A percentile compares a stretch with the other conserved stretches of the same genome.
Conservation (phyloP, 2,888 invertebrate genomes). For the Balanococcus diminutus region DNA sequence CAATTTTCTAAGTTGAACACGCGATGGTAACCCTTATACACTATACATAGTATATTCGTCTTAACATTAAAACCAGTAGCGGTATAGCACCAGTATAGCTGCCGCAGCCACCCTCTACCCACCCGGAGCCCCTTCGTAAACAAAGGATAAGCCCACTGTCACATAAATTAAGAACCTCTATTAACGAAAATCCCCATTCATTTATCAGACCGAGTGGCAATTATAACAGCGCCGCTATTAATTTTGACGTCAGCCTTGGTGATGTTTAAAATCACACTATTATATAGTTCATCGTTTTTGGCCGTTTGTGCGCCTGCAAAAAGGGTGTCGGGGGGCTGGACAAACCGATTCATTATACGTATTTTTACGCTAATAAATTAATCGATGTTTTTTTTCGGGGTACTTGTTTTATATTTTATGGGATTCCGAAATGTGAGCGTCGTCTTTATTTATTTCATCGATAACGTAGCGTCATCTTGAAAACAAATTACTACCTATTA, state of each 20-base stretch:
- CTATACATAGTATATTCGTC: background rate
- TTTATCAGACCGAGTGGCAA: constrained; percentile 49
- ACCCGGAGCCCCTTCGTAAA: constrained; percentile 19
- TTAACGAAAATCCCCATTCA: constrained; percentile 50
- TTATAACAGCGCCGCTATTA: constrained; percentile 49
- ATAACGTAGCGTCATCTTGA: background rate
- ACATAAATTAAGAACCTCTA: constrained; percentile 53
- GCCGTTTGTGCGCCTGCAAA: background rate
- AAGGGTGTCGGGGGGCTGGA: background rate
- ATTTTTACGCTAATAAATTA: background rate
- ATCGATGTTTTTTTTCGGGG: background rate
- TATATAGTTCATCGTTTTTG: background rate
- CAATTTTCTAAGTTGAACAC: constrained; percentile 44
- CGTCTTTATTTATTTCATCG: background rate
- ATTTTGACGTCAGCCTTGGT: constrained; percentile 40
- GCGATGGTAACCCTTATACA: constrained; percentile 36
- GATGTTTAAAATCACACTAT: constrained; percentile 34
- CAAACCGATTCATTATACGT: background rate
- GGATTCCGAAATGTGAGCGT: background rate
- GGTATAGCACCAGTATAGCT: background rate
- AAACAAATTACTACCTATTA: background rate
- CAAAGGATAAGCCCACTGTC: constrained; percentile 50
- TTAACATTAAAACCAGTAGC: constrained; percentile 26
- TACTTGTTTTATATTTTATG: background rate
- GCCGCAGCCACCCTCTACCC: background rate